These are phyloP conservation scores for Drosophila rhopaloa DNA, from an alignment of 1,140 invertebrate genomes.

Conservation along the genomic window DNA sequence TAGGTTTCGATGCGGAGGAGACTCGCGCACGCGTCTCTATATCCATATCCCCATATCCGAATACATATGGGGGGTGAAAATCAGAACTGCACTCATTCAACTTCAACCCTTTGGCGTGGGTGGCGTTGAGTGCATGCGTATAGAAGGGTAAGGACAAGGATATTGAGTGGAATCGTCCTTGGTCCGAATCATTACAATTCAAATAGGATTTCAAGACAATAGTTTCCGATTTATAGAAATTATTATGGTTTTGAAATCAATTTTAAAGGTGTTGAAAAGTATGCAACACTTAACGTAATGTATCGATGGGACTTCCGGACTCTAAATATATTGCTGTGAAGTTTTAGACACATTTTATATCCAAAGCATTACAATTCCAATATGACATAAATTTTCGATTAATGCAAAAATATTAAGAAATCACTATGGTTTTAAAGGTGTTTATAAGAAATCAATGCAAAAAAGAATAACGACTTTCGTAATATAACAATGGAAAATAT, in stretches of 20 bases:
- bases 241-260: background rate
- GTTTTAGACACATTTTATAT: background rate
- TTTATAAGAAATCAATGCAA: no score
- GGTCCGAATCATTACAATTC: background rate
- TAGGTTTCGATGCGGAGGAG: conserved; percentile 66
- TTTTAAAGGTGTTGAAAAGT: background rate
- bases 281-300: background rate
- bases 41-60: conserved; percentile 14
- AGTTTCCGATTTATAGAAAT: no score
- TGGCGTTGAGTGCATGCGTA: conserved; percentile 6
- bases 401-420: no score
- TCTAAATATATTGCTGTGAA: background rate
- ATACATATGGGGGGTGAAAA: conserved; percentile 53
- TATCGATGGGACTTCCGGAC: no score
- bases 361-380: no score
- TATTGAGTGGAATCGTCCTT: conserved; percentile 5
- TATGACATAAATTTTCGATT: no score
- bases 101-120: conserved; percentile 63
- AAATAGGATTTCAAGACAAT: background rate
- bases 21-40: conserved; percentile 66
- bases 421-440: no score
- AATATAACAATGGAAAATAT: no score
- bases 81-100: conserved; percentile 44
- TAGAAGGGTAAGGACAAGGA: background rate
- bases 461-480: no score